A percentile compares a stretch with the other conserved stretches of the same genome.
Evolutionary conservation across 2,797 vertebrate genomes (phyloP).

Genomic region (Tragopan temminckii): DNA sequence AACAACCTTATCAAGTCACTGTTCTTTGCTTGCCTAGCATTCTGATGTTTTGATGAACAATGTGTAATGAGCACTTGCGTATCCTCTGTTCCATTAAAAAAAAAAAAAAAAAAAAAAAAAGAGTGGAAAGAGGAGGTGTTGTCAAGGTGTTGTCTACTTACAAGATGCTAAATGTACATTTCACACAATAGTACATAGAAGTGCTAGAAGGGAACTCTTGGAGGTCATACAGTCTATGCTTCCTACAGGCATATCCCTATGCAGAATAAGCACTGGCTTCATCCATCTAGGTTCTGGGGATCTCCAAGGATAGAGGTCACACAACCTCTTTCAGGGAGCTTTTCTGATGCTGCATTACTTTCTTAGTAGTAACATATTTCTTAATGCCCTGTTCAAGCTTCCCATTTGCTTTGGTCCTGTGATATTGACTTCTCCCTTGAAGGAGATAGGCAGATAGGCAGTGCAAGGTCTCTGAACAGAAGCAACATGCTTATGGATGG

Average conservation of each 20-base stretch:
- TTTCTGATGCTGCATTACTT: neutral
- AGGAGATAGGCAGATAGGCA: neutral
- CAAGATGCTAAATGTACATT: neutral
- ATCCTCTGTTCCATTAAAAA: neutral
- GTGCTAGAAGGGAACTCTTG: neutral
- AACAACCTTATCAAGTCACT: neutral
- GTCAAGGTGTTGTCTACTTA: neutral
- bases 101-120: neutral
- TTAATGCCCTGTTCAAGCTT: neutral
- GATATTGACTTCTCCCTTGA: neutral
- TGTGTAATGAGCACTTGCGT: neutral
- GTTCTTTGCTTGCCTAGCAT: neutral
- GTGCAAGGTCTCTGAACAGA: neutral
- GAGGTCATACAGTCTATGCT: neutral
- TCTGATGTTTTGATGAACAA: neutral
- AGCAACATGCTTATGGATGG: neutral
- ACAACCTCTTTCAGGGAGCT: neutral
- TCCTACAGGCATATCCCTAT: accelerated
- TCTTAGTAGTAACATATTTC: neutral
- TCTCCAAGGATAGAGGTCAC: neutral
- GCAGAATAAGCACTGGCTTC: neutral
- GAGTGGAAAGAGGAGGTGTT: neutral
- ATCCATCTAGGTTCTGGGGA: neutral
- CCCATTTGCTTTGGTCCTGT: neutral
- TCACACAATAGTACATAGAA: neutral